A percentile compares a stretch with the other conserved stretches of the same genome.
Conservation (phyloP, 2,113 vertebrate species). For the Bos taurus region ARS-UCD2.0 NC_037328.1:34659001-34659500, state of each 20-base stretch:
- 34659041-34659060: constrained; percentile 20
- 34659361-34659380: background rate
- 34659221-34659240: background rate
- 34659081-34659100: background rate
- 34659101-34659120: constrained; percentile 13
- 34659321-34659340: background rate
- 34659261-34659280: background rate
- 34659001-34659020: background rate
- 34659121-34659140: constrained; percentile 22
- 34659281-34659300: background rate
- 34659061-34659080: background rate
- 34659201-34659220: background rate
- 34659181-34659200: background rate
- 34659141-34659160: background rate
- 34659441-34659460: background rate
- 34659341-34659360: background rate
- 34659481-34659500: background rate
- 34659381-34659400: background rate
- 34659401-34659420: background rate
- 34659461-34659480: background rate
- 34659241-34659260: background rate
- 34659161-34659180: background rate
- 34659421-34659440: background rate
- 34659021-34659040: background rate
- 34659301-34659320: background rate